Base-by-base conservation (phyloP, 2,113 vertebrate species). In the Hiodon alosoides region DNA sequence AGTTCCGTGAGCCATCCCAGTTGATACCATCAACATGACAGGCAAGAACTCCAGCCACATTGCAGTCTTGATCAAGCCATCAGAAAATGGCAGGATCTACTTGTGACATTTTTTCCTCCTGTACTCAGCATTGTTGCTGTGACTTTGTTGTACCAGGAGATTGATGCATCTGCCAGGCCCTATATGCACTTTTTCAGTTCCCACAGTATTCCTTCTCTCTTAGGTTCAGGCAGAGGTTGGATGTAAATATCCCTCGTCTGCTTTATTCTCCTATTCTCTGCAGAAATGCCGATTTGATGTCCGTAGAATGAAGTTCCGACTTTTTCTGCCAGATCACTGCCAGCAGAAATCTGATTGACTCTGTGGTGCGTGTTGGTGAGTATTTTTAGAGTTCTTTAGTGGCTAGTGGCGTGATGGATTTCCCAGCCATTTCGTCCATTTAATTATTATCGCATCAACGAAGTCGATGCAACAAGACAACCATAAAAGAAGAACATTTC, bases 21-120 rank as follows among this genome's bases (percentile, higher is more conserved):
- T 77, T 65, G 47, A 83, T 81, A 48, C 77, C 52, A 80, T 78
- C 75, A 0, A 81, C 73, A 59, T 84, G 54, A 69, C 80, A 80
- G 4, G 64, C 65, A 11, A 82, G 65, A 13, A 84, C 62, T 47
- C 64, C 71, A 17, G 8, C 71, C 2, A 79, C 79, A 48, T 71
- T 53, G 5, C 10, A 78, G 7, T 76, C 31, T 2, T 80, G 16
- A 71, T 77, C 70, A 3, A 57, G 2, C 79, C 77, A 80, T 10
- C 65, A 61, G 52, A 69, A 69, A 0, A 76, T 59, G 48, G 73
- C 73, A 7, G 67, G 72, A 31, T 81, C 69, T 0, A 77, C 55
- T 17, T 11, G 7, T 2, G 16, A 69, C 68, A 69, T 69, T 55
- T 16, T 55, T 17, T 31, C 68, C 68, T 17, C 68, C 68, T 9